Conservation (phyloP, 2,797 vertebrate species). For the Hipposideros larvatus region DNA sequence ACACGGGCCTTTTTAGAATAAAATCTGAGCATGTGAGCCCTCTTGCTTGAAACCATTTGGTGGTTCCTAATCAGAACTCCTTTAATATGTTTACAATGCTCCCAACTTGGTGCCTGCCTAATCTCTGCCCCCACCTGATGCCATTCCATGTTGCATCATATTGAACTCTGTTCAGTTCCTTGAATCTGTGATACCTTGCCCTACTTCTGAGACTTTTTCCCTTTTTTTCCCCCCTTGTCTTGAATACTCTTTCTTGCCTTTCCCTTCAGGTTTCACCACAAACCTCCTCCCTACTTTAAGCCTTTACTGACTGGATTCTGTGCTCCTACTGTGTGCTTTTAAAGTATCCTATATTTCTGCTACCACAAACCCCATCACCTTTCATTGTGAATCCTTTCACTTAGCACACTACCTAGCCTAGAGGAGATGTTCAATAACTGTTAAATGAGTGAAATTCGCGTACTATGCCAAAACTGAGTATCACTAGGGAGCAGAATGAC, state of each 20-base stretch:
- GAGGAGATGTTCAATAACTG: neutral
- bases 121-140: neutral
- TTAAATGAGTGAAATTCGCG: neutral
- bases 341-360: neutral
- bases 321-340: neutral
- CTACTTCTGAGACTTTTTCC: neutral
- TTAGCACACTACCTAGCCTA: neutral
- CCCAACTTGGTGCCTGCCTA: neutral
- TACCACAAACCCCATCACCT: neutral
- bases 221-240: neutral
- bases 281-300: neutral
- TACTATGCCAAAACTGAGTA: neutral
- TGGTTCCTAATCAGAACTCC: neutral
- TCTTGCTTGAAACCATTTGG: neutral
- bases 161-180: neutral
- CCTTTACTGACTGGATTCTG: neutral
- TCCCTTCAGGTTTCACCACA: neutral
- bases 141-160: neutral
- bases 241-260: neutral
- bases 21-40: neutral
- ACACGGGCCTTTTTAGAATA: neutral
- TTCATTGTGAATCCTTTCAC: neutral
- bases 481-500: neutral
- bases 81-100: neutral
- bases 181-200: neutral